Base-by-base conservation (phyloP, 2,888 invertebrate genomes). In the Halictus ligatus region DNA sequence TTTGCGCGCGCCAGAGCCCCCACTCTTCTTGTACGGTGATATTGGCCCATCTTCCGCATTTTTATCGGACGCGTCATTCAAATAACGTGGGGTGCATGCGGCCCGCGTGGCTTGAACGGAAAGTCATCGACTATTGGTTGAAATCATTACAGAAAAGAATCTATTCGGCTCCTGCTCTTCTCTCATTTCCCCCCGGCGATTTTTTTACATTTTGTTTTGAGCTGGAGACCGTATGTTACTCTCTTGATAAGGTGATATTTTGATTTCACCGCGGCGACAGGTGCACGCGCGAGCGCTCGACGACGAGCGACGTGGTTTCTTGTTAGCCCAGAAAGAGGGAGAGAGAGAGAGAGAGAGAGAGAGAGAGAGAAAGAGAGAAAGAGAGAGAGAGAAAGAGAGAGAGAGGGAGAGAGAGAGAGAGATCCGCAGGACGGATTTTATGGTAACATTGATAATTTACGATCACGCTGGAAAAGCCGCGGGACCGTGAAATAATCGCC, bases 371-470 rank as follows among this genome's bases (percentile, higher is more conserved):
- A n/a, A n/a, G n/a, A n/a, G n/a, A n/a, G n/a, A n/a, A n/a, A 15
- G n/a, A 2, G 48, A 54, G 21, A n/a, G 21, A 15, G 35, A 15
- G 60, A 50, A 21, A 21, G 54, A 54, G 8, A 58, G 15, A 15
- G n/a, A 2, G 64, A 50, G 21, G 13, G 21, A 15, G 35, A 13
- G 60, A 50, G 50, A 21, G 54, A 54, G 8, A 58, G 58, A 12
- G 58, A 58, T 58, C 60, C 35, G 4, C 40, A 15, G 54, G 25
- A 35, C 8, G 21, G 75, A 85, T 80, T 85, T 89, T 83, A 81
- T 50, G 83, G 84, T 75, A 89, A 82, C 71, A 81, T 72, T 25
- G 80, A 84, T 90, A 89, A 83, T 80, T 81, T 69, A 75, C 76
- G 76, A 78, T 84, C 78, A 25, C 69, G 73, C 18, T 76, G 79